Percentiles rank a stretch among this genome's conserved stretches.
Evolutionary conservation across 1,140 invertebrate genomes (phyloP).

Genomic region (Yoshiicerus persimilis): DNA sequence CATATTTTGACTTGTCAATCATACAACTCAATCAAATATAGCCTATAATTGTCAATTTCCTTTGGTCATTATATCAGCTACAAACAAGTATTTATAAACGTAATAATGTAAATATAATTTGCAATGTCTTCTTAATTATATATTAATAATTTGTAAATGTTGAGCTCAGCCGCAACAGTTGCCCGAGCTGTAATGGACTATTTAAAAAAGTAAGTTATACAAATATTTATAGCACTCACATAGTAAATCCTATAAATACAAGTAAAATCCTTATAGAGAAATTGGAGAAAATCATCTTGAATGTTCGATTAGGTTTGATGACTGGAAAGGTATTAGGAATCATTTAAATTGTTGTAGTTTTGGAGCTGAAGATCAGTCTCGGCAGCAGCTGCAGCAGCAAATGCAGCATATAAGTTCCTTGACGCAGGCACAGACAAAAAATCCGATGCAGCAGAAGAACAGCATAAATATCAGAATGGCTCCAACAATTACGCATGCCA

Average conservation of each 20-base stretch:
- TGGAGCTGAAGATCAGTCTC: background rate
- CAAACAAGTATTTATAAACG: background rate
- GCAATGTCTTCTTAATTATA: background rate
- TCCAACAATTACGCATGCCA: constrained; percentile 28
- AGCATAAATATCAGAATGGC: constrained; percentile 34
- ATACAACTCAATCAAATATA: background rate
- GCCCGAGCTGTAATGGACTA: background rate
- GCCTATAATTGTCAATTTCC: background rate
- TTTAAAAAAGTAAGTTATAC: too few relatives aligned
- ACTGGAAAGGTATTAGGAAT: background rate
- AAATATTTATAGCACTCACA: background rate
- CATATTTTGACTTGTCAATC: background rate
- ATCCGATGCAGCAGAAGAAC: constrained; percentile 42
- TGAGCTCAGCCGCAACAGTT: too few relatives aligned
- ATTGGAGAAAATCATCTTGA: background rate
- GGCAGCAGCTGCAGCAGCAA: constrained; percentile 39
- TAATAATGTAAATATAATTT: background rate
- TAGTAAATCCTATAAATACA: background rate
- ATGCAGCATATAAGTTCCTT: constrained; percentile 46
- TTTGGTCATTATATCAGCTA: background rate
- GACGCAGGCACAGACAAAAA: constrained; percentile 46
- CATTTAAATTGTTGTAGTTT: background rate
- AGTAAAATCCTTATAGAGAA: background rate
- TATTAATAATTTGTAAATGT: background rate
- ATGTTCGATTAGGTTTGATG: background rate